These are phyloP conservation scores for Corvus hawaiiensis DNA, from an alignment of 2,113 vertebrate genomes.

Conservation along the genomic window DNA sequence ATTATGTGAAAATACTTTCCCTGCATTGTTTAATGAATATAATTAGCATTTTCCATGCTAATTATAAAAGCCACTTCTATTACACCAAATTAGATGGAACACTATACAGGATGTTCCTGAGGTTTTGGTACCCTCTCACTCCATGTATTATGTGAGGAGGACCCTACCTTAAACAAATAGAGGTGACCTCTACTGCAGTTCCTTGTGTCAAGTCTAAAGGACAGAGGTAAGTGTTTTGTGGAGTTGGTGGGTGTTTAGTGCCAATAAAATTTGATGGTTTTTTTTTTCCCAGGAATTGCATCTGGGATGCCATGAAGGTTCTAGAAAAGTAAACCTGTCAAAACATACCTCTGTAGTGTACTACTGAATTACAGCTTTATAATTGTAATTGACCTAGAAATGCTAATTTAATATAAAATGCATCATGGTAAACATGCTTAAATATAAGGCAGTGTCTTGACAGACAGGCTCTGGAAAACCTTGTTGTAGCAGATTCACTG, in stretches of 20 bases:
- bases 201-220: neutral
- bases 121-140: neutral
- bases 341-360: neutral
- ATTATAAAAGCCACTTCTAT: neutral
- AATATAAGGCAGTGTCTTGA: neutral
- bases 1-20: neutral
- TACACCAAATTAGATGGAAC: neutral
- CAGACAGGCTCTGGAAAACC: neutral
- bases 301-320: neutral
- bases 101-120: neutral
- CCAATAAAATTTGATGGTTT: fast-evolving
- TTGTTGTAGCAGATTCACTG: neutral
- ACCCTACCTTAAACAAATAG: neutral
- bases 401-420: neutral
- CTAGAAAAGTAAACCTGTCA: neutral
- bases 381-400: neutral
- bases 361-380: neutral
- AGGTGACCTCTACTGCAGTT: neutral
- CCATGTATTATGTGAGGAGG: neutral
- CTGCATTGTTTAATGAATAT: neutral
- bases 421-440: neutral
- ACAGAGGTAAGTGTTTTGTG: neutral
- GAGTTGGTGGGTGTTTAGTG: neutral
- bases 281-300: neutral
- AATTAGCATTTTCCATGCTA: neutral